Percentiles rank a stretch among this genome's conserved stretches.
phyloP scores from a whole-genome alignment of 2,113 vertebrate genomes.

The Paralichthys olivaceus region DNA sequence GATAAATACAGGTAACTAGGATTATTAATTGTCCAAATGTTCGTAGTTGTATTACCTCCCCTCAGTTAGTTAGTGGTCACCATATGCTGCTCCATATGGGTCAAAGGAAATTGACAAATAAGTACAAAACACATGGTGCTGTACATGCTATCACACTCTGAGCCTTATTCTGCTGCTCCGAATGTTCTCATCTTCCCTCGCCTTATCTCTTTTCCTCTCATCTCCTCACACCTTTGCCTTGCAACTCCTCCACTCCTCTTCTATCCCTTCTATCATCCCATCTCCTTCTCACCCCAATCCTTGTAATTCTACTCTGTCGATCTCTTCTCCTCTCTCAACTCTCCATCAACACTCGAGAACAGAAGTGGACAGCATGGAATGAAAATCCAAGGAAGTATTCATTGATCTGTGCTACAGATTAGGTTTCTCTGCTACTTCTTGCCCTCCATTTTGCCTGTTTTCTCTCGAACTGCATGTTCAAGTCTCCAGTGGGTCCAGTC shows the following conservation, averaged over 20 bases:
- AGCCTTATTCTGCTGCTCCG: background rate
- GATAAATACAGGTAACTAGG: conserved; percentile 33
- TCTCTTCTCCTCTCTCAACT: conserved; percentile 31
- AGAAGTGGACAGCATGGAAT: conserved; percentile 15
- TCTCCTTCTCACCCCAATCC: background rate
- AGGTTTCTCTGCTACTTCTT: background rate
- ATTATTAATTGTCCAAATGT: conserved; percentile 36
- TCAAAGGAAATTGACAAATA: conserved; percentile 27
- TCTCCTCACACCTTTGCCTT: conserved; percentile 21
- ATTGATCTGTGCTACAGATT: conserved; percentile 36
- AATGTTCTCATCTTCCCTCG: background rate
- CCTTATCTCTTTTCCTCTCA: conserved; percentile 11
- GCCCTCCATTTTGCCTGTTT: conserved; percentile 20
- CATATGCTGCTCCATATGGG: conserved; percentile 50
- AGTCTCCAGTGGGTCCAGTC: conserved; percentile 6
- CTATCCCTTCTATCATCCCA: conserved; percentile 19
- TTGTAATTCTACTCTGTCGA: background rate
- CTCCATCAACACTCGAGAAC: conserved; percentile 14
- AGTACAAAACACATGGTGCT: conserved; percentile 17
- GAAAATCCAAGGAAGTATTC: conserved; percentile 25
- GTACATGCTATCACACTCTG: conserved; percentile 26
- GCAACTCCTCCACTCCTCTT: background rate
- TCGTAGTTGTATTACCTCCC: conserved; percentile 26
- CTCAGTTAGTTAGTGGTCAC: background rate
- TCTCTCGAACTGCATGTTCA: background rate